Base-by-base conservation (phyloP, 2,888 invertebrate genomes). In the Platycheirus albimanus region DNA sequence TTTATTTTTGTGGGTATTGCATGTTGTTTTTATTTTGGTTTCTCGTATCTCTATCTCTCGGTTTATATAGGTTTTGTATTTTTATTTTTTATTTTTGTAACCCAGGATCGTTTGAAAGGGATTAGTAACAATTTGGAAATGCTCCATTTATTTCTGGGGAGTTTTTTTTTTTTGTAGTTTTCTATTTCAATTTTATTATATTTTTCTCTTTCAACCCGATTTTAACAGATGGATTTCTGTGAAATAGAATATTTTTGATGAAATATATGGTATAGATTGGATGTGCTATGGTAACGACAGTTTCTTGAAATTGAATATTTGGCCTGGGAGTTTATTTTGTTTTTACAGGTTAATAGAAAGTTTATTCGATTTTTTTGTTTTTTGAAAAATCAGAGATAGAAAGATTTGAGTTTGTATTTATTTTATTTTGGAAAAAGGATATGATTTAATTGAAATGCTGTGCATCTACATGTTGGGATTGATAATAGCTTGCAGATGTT, bases 91-190 rank as follows among this genome's bases (percentile, higher is more conserved):
- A 20, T 67, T 51, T 56, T 41, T 43, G 49, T 56, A 63, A 19
- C 66, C 66, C 47, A 72, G 72, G 72, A 41, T 74, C 71, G 77
- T 77, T 81, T 66, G 66, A 61, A 81, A 63, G 61, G 83, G 78
- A 83, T 83, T 78, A 83, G 83, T 78, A 58, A 74, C 78, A 51
- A 78, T 83, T 69, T 56, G 67, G 69, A 63, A 63, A 83, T 78
- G 83, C 78, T 78, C 78, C 78, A 72, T 78, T 83, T 78, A 83
- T 74, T 83, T 69, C 64, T 43, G 61, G 28, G 43, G 15, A 41
- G 24, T 13, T 13, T 64, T 17, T 36, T 8, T 20, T 47, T 49
- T 13, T 15, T 43, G 24, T 67, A 20, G 43, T 54, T 43, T 30
- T 13, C 11, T 43, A 15, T 64, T 38, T 64, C 24, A 24, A 24